Percentiles rank a stretch among this genome's conserved stretches.
Conservation (phyloP, 2,113 vertebrate species). For the Mustela lutreola region DNA sequence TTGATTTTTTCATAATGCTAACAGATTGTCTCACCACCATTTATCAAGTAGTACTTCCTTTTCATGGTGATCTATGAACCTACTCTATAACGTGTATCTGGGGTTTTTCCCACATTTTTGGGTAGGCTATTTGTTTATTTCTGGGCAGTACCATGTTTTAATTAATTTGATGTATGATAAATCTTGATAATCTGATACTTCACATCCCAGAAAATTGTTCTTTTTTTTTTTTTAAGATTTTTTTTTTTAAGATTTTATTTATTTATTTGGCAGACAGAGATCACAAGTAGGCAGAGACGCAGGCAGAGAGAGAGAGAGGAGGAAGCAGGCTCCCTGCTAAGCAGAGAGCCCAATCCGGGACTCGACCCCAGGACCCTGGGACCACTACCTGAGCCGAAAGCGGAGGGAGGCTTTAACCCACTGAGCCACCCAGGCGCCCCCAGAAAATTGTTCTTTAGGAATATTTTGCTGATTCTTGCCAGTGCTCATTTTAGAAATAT, state of each 20-base stretch:
- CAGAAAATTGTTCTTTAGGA: slow-evolving; percentile 10
- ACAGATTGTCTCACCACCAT: neutral
- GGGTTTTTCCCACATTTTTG: neutral
- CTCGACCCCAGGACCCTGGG: too few species aligned
- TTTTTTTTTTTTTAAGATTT: neutral
- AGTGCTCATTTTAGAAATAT: slow-evolving; percentile 9
- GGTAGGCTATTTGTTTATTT: slow-evolving; percentile 16
- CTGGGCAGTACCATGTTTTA: neutral
- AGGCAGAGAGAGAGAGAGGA: too few species aligned
- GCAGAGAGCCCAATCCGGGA: too few species aligned
- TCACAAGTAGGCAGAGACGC: too few species aligned
- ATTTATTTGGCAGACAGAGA: too few species aligned
- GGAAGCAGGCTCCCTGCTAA: too few species aligned
- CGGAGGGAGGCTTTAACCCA: too few species aligned
- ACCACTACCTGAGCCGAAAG: too few species aligned
- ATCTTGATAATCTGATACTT: neutral
- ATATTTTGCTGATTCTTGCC: neutral
- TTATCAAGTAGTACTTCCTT: neutral
- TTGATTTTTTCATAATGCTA: neutral
- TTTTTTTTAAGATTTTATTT: too few species aligned
- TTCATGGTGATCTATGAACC: neutral
- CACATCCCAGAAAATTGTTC: neutral
- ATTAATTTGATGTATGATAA: slow-evolving; percentile 3
- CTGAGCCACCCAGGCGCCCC: too few species aligned
- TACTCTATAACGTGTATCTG: neutral